Percentiles rank a stretch among this genome's conserved stretches.
Conservation (phyloP, 2,888 invertebrate species). For the Gerosis bhagava region DNA sequence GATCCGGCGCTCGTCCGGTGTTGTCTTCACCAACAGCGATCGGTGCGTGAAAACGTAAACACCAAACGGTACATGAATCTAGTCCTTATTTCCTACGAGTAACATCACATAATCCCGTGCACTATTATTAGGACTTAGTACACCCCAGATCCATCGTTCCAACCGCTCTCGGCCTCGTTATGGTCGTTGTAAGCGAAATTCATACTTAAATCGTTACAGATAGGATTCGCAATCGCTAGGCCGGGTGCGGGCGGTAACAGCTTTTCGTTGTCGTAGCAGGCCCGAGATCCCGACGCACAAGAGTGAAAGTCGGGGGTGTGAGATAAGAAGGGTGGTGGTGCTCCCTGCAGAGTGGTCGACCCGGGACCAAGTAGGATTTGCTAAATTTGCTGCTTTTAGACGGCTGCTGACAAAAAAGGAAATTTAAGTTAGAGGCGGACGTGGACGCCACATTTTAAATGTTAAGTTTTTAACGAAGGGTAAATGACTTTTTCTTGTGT, state of each 20-base stretch:
- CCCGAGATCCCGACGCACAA: conserved; percentile 74
- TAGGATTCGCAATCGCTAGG: conserved; percentile 47
- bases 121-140: conserved; percentile 58
- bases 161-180: conserved; percentile 72
- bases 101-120: conserved; percentile 55
- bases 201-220: conserved; percentile 43
- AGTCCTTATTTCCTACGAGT: conserved; percentile 44
- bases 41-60: conserved; percentile 52
- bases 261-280: conserved; percentile 53
- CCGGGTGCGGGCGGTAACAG: conserved; percentile 46
- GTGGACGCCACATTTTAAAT: background rate
- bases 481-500: no score
- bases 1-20: conserved; percentile 70
- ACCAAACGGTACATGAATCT: conserved; percentile 46
- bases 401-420: conserved; percentile 46
- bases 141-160: conserved; percentile 70
- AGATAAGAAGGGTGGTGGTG: conserved; percentile 54
- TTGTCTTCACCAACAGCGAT: conserved; percentile 73
- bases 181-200: conserved; percentile 50
- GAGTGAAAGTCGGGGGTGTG: conserved; percentile 76
- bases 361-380: conserved; percentile 76
- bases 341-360: conserved; percentile 75
- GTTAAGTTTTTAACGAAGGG: background rate
- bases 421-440: conserved; percentile 33
- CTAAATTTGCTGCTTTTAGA: conserved; percentile 75